These are phyloP conservation scores for Neosilurus mollespiculum DNA, from an alignment of 2,797 vertebrate species.

Conservation along the genomic window DNA sequence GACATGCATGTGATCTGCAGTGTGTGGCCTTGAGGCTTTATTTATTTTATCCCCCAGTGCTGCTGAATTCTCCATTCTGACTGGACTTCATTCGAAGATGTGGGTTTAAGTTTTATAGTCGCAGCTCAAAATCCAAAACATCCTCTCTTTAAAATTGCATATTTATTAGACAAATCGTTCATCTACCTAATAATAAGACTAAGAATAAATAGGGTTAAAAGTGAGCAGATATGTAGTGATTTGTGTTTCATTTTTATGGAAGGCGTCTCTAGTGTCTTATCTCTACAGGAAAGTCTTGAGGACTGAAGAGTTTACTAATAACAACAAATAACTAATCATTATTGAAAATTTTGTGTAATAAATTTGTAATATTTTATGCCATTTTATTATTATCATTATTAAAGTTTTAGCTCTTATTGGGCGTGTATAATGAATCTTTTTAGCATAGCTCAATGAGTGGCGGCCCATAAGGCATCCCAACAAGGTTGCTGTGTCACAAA, in stretches of 20 bases:
- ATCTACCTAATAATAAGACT: not conserved
- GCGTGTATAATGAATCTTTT: not conserved
- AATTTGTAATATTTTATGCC: not conserved
- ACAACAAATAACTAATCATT: not conserved
- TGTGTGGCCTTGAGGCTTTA: not conserved
- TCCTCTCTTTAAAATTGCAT: too few species aligned
- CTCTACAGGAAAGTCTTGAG: not conserved
- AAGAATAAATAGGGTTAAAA: not conserved
- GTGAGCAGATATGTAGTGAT: accelerated
- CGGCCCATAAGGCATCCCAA: too few species aligned
- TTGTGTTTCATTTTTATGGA: not conserved
- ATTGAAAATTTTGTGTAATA: not conserved
- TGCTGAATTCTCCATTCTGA: not conserved
- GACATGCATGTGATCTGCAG: slow-evolving; percentile 33
- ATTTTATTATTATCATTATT: too few species aligned
- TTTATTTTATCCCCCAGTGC: not conserved
- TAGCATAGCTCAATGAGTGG: too few species aligned
- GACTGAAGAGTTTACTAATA: not conserved
- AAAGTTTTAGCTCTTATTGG: not conserved
- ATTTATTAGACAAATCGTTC: not conserved
- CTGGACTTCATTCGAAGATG: not conserved
- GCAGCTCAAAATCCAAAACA: not conserved
- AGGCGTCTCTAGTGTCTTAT: not conserved
- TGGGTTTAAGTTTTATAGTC: not conserved
- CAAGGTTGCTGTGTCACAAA: too few species aligned